Evolutionary conservation across 1,140 invertebrate genomes (phyloP).

Genomic region (Trissolcus basalis): DNA sequence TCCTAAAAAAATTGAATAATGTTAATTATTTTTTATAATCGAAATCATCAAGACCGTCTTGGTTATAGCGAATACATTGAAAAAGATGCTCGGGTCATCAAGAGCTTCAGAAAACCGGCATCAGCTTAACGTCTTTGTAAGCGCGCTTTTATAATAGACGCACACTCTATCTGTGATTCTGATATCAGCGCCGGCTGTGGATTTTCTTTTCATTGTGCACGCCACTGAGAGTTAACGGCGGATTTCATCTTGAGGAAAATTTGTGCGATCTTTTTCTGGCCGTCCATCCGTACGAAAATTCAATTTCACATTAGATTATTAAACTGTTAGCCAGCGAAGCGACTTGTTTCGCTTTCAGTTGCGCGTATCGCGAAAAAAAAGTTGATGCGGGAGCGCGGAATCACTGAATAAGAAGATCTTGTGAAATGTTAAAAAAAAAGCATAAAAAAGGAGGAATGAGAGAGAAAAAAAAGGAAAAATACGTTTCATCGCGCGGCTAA

Average conservation of each 20-base stretch:
- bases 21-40: too few relatives aligned
- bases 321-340: slow-evolving; percentile 22
- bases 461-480: too few relatives aligned
- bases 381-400: too few relatives aligned
- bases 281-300: slow-evolving; percentile 37
- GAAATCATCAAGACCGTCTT: neutral
- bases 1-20: too few relatives aligned
- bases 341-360: neutral
- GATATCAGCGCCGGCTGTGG: slow-evolving; percentile 16
- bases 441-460: too few relatives aligned
- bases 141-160: slow-evolving; percentile 36
- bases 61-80: neutral
- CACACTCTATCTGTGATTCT: slow-evolving; percentile 37
- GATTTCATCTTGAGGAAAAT: slow-evolving; percentile 41
- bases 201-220: slow-evolving; percentile 43
- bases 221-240: slow-evolving; percentile 22
- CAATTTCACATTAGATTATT: slow-evolving; percentile 48
- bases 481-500: too few relatives aligned
- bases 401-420: too few relatives aligned
- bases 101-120: slow-evolving; percentile 28
- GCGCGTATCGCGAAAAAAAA: too few relatives aligned
- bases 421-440: too few relatives aligned
- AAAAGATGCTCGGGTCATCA: slow-evolving; percentile 42
- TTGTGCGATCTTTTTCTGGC: slow-evolving; percentile 28
- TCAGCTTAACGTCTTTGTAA: slow-evolving; percentile 48